Conservation (phyloP, 2,888 invertebrate genomes). For the Hemithea aestivaria region DNA sequence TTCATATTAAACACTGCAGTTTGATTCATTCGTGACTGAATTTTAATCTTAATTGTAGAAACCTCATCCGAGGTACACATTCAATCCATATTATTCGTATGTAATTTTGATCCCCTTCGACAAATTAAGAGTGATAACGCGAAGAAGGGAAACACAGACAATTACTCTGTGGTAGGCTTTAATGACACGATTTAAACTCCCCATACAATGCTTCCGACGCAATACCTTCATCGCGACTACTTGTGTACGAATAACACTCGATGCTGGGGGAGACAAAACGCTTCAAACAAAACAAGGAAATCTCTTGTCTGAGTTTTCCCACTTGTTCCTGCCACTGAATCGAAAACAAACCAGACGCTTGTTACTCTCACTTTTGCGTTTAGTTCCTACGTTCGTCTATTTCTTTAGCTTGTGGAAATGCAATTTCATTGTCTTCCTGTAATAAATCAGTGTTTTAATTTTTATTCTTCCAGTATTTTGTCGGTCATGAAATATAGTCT, state of each 20-base stretch:
- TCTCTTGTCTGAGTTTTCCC: conserved; percentile 58
- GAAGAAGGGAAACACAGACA: conserved; percentile 48
- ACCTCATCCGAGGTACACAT: too few species aligned
- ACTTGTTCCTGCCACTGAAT: conserved; percentile 37
- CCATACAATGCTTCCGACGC: conserved; percentile 52
- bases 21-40: too few species aligned
- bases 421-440: too few species aligned
- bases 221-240: conserved; percentile 54
- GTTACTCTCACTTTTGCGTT: conserved; percentile 16
- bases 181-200: conserved; percentile 61
- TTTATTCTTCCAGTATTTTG: too few species aligned
- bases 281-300: conserved; percentile 64
- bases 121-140: conserved; percentile 46
- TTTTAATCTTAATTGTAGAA: too few species aligned
- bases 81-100: not conserved
- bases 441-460: too few species aligned
- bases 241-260: conserved; percentile 50
- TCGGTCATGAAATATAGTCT: too few species aligned
- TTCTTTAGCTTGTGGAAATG: conserved; percentile 2
- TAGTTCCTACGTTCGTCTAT: conserved; percentile 4
- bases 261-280: conserved; percentile 56
- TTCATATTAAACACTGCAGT: too few species aligned
- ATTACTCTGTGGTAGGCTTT: conserved; percentile 51
- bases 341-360: conserved; percentile 27
- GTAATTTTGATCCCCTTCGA: conserved; percentile 30